Base-by-base conservation (phyloP, 2,888 invertebrate genomes). In the Clusia tigrina region DNA sequence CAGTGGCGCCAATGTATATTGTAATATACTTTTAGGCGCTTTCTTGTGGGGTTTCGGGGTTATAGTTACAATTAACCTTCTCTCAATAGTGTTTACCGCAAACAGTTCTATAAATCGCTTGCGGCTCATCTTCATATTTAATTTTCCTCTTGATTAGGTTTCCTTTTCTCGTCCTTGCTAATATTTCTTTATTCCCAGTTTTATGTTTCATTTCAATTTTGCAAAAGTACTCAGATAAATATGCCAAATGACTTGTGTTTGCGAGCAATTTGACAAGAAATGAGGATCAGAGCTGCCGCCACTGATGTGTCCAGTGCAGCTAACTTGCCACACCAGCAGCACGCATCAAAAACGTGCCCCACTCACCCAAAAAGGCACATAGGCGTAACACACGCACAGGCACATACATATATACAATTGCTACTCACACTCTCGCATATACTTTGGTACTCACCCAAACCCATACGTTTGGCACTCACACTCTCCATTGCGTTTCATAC, bases 241-340 rank as follows among this genome's bases (percentile, higher is more conserved):
- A 32, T 9, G 32, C 12, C 32, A 32, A 32, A 32, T 32, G 32
- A 32, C 32, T 9, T n/a, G n/a, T 32, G 32, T 32, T 32, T 32
- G 9, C 42, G 42, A 42, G 42, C n/a, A 42, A n/a, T 42, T 42
- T 6, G 42, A 42, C 42, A 42, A 15, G n/a, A n/a, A n/a, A n/a
- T n/a, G 42, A 42, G 42, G 42, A 42, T 42, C 42, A 42, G 3
- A n/a, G 42, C 42, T 42, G n/a, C n/a, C n/a, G n/a, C n/a, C n/a
- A n/a, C n/a, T n/a, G n/a, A n/a, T n/a, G n/a, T n/a, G 42, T 42
- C 42, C 42, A n/a, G 42, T 32, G 32, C 32, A 32, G 12, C 32
- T 32, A 12, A 9, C 12, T 32, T 9, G 32, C 32, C 12, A 9
- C 12, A 32, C 32, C 12, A 32, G 12, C 32, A 32, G 12, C 32